A percentile compares a stretch with the other conserved stretches of the same genome.
Conservation (phyloP, 2,113 vertebrate species). For the Mixornis gularis region DNA sequence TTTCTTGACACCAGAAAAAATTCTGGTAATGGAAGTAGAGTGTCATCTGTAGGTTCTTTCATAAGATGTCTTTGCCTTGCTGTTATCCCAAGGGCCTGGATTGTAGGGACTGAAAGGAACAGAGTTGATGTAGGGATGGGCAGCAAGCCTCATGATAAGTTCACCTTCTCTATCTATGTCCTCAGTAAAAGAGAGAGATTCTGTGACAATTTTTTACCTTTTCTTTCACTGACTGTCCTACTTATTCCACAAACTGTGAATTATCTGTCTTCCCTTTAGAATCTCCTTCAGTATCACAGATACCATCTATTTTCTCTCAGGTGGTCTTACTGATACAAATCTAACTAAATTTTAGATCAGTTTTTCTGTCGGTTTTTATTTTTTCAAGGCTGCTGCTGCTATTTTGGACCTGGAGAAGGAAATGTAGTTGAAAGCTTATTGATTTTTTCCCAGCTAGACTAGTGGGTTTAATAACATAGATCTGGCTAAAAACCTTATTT, state of each 20-base stretch:
- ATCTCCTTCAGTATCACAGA: not conserved
- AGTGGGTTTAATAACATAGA: not conserved
- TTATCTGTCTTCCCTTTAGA: not conserved
- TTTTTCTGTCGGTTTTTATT: not conserved
- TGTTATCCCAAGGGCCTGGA: not conserved
- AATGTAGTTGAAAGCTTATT: not conserved
- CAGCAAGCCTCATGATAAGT: not conserved
- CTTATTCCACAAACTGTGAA: not conserved
- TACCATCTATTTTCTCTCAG: not conserved
- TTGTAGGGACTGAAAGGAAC: rapidly evolving
- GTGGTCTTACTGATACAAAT: not conserved
- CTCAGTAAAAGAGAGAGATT: not conserved
- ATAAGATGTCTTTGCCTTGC: not conserved
- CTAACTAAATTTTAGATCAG: not conserved
- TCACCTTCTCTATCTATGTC: not conserved
- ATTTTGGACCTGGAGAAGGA: not conserved
- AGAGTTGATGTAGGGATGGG: not conserved
- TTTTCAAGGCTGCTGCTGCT: not conserved
- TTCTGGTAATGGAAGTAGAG: not conserved
- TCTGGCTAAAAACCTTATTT: not conserved
- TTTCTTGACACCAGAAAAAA: not conserved
- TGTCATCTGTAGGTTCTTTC: not conserved
- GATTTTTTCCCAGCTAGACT: not conserved
- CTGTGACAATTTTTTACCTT: not conserved
- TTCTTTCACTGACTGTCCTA: not conserved